Evolutionary conservation across 2,888 invertebrate species (phyloP).

Genomic region (Pteria penguin): DNA sequence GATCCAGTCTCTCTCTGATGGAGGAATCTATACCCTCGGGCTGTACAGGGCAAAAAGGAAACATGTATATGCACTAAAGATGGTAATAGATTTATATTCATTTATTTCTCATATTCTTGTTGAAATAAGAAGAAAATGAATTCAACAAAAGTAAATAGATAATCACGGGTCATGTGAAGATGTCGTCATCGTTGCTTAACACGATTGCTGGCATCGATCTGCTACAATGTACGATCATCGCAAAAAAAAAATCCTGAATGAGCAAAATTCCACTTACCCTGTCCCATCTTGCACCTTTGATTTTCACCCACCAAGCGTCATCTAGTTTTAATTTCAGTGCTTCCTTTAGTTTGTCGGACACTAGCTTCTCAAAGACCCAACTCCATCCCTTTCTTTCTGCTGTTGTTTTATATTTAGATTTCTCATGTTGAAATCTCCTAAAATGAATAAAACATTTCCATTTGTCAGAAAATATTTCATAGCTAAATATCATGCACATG

Average conservation of each 20-base stretch:
- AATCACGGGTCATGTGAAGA: too few relatives aligned
- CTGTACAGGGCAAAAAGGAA: slow-evolving; percentile 49
- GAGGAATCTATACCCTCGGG: slow-evolving; percentile 75
- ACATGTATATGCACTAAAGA: neutral
- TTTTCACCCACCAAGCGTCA: slow-evolving; percentile 72
- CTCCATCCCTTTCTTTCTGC: slow-evolving; percentile 75
- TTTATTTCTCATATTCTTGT: too few relatives aligned
- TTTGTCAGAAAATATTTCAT: too few relatives aligned
- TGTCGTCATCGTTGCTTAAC: too few relatives aligned
- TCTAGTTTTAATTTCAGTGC: slow-evolving; percentile 50
- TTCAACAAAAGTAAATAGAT: too few relatives aligned
- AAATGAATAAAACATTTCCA: too few relatives aligned
- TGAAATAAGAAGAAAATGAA: too few relatives aligned
- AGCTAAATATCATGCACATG: too few relatives aligned
- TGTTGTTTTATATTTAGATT: slow-evolving; percentile 66
- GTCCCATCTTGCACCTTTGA: slow-evolving; percentile 75
- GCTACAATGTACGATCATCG: too few relatives aligned
- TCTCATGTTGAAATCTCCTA: slow-evolving; percentile 73
- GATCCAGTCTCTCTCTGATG: slow-evolving; percentile 62
- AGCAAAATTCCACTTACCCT: slow-evolving; percentile 54
- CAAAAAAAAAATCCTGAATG: too few relatives aligned
- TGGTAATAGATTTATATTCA: too few relatives aligned
- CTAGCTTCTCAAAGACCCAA: slow-evolving; percentile 70
- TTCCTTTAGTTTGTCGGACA: slow-evolving; percentile 51
- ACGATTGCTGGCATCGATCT: too few relatives aligned